Evolutionary conservation across 2,113 vertebrate species (phyloP).

Genomic region (Lagenorhynchus albirostris): DNA sequence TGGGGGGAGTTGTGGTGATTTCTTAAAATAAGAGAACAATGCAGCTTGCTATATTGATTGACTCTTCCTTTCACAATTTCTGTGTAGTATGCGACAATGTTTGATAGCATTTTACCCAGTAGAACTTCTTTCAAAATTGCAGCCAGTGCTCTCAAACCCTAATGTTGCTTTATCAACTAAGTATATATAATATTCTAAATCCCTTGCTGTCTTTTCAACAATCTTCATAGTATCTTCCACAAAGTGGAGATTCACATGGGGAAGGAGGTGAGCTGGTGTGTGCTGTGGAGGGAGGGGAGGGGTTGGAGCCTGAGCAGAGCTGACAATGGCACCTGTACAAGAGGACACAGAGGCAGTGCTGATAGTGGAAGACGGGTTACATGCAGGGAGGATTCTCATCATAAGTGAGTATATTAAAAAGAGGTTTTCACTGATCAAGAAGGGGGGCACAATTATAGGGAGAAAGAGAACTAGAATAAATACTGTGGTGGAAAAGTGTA

Average conservation of each 20-base stretch:
- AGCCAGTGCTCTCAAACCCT: background rate
- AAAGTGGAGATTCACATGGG: background rate
- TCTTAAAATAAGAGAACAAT: background rate
- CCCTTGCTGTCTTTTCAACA: background rate
- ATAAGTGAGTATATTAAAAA: background rate
- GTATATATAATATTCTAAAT: background rate
- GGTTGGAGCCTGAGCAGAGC: background rate
- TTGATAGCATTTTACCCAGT: background rate
- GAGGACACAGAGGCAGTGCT: fast-evolving
- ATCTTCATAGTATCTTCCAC: background rate
- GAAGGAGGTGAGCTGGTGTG: fast-evolving
- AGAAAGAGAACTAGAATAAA: background rate
- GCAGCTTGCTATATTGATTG: background rate
- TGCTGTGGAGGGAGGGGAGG: no score
- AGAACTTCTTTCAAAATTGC: background rate
- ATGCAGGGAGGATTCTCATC: background rate
- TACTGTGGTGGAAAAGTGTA: background rate
- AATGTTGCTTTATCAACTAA: background rate
- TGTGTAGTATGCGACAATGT: background rate
- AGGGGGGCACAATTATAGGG: background rate
- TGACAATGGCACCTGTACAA: no score
- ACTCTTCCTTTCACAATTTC: background rate
- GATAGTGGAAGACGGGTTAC: background rate
- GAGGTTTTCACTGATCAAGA: background rate
- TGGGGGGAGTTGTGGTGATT: background rate